These are phyloP conservation scores for Cebidichthys violaceus DNA, from an alignment of 2,113 vertebrate genomes.

Conservation along the genomic window DNA sequence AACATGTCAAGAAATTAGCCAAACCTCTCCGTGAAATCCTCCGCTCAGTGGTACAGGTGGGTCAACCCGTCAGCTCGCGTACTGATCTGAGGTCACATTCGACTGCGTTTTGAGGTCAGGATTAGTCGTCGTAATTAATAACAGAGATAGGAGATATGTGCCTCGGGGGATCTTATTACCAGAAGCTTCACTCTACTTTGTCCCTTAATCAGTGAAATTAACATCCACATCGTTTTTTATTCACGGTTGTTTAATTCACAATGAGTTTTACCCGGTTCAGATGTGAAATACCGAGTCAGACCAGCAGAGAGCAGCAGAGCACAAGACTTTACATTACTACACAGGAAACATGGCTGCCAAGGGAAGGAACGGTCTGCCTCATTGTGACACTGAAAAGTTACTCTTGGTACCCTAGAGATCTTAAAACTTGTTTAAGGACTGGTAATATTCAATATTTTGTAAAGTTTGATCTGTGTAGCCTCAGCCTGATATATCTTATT, in stretches of 20 bases:
- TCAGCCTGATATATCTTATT: too few species aligned
- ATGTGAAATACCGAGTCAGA: conserved; percentile 1
- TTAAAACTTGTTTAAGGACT: not conserved
- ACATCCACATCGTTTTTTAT: conserved; percentile 38
- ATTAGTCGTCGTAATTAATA: conserved; percentile 51
- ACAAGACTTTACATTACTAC: not conserved
- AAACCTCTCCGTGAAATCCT: conserved; percentile 33
- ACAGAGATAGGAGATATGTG: conserved; percentile 5
- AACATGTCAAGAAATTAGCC: conserved; percentile 48
- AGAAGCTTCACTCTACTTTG: conserved; percentile 36
- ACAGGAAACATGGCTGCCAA: not conserved
- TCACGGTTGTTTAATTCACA: not conserved
- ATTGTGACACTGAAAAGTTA: not conserved
- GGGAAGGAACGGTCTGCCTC: not conserved
- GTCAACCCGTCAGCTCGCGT: conserved; percentile 35
- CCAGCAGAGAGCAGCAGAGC: conserved; percentile 68
- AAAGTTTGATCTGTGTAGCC: too few species aligned
- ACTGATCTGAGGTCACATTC: conserved; percentile 28
- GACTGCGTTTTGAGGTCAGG: conserved; percentile 29
- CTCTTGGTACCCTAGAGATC: not conserved
- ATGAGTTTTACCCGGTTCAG: not conserved
- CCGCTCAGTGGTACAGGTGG: conserved; percentile 43
- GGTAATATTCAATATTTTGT: not conserved
- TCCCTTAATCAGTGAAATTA: conserved; percentile 50
- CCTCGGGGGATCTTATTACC: conserved; percentile 26